Percentiles rank a stretch among this genome's conserved stretches.
phyloP scores from a whole-genome alignment of 2,797 vertebrate species.

The Eutrigla gurnardus region DNA sequence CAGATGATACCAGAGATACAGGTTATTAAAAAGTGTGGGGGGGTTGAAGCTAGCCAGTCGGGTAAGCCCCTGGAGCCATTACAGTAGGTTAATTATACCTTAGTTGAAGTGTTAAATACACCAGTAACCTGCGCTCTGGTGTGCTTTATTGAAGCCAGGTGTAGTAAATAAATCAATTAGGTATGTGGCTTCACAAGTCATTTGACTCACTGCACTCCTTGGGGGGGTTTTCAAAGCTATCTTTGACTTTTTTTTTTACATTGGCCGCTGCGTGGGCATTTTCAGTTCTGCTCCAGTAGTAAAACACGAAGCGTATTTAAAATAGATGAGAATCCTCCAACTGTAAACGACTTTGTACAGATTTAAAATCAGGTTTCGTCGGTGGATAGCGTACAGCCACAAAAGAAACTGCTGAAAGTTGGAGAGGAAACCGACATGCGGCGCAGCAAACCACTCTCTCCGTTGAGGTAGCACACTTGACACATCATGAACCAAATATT shows the following conservation, averaged over 20 bases:
- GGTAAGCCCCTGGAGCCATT: conserved; percentile 67
- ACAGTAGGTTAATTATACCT: conserved; percentile 75
- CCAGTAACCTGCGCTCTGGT: conserved; percentile 69
- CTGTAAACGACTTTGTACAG: conserved; percentile 44
- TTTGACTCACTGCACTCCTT: conserved; percentile 49
- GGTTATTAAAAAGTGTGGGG: conserved; percentile 69
- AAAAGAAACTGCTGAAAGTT: conserved; percentile 79
- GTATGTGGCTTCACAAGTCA: conserved; percentile 42
- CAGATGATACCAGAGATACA: conserved; percentile 69
- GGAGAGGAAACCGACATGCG: conserved; percentile 75
- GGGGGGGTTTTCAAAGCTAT: conserved; percentile 47
- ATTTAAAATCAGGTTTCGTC: conserved; percentile 64
- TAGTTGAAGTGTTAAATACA: conserved; percentile 76
- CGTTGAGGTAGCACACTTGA: conserved; percentile 79
- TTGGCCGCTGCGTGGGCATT: conserved; percentile 33
- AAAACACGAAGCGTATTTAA: conserved; percentile 46
- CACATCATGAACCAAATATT: conserved; percentile 61
- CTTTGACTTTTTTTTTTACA: conserved; percentile 28
- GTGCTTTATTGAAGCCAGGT: conserved; percentile 76
- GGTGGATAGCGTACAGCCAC: conserved; percentile 66
- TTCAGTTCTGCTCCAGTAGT: conserved; percentile 52
- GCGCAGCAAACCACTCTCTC: conserved; percentile 78
- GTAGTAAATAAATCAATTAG: conserved; percentile 78
- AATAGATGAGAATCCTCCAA: conserved; percentile 56
- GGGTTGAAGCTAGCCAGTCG: conserved; percentile 72